Evolutionary conservation across 1,140 invertebrate species (phyloP), one percentile per base, ranked within the genome.

Genomic region (Goniozus legneri): DNA sequence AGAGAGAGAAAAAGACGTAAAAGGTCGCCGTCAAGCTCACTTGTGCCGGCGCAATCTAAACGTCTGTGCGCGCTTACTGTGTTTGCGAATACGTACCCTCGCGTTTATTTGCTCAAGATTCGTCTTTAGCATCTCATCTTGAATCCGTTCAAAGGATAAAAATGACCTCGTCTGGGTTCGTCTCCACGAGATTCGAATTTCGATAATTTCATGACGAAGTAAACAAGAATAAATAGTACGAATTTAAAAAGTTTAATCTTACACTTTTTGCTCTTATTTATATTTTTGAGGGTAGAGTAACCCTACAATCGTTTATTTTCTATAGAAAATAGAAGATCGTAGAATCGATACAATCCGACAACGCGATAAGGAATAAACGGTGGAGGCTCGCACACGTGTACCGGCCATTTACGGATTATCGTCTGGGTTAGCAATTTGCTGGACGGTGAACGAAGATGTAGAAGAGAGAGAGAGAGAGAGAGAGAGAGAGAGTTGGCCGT

Each of bases 401-500:
- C 10, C 10, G 4, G 4, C 10, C 10, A 27, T 27, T 27, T 27
- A 10, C 24, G 10, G 10, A 27, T 4, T 6, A 27, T 27, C 10
- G 4, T 6, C 24, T 27, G 24, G 4, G 10, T 27, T 27, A 6
- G 4, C 24, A 10, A 10, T 27, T 27, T 27, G 34, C 39, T 37
- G 7, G 20, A 34, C 24, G 3, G 13, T 15, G 10, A 40, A 27
- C 24, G 4, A 27, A 27, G 10, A 4, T 27, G 4, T 10, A 6
- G 4, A 10, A 27, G 24, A 6, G 24, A 44, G 36, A 3, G 21
- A 24, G 13, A 45, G 35, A 31, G 14, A 48, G 32, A 49, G 15
- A 47, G 36, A 36, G 21, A 39, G 14, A 33, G 19, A 21, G 21
- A 30, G 44, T 44, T 60, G 56, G 53, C 51, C 55, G 64, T 65